Percentiles rank a stretch among this genome's conserved stretches.
Evolutionary conservation across 2,888 invertebrate species (phyloP).

Genomic region (Bhutanitis thaidina): DNA sequence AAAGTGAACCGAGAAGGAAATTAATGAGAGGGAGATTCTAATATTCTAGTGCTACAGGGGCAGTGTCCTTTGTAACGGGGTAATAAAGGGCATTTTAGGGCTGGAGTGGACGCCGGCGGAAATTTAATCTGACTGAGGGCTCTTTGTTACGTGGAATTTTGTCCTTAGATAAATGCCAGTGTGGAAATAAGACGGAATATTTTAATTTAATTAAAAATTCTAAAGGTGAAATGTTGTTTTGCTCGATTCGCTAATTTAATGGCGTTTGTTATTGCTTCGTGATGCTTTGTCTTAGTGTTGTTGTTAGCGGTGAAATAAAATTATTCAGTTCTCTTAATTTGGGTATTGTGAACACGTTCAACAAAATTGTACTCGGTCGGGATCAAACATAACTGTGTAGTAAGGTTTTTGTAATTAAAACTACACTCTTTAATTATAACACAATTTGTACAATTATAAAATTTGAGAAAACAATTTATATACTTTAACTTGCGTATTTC

Average conservation of each 20-base stretch:
- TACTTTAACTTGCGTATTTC: too few species aligned
- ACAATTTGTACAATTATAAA: too few species aligned
- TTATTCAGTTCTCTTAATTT: constrained; percentile 4
- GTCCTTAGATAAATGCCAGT: constrained; percentile 68
- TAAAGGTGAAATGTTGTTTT: constrained; percentile 45
- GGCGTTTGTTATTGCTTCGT: constrained; percentile 20
- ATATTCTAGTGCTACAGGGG: constrained; percentile 61
- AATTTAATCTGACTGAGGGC: constrained; percentile 72
- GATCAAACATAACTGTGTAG: too few species aligned
- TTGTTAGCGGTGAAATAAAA: constrained; percentile 7
- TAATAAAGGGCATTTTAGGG: constrained; percentile 72
- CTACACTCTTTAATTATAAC: too few species aligned
- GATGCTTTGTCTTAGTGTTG: constrained; percentile 20
- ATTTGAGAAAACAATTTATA: too few species aligned
- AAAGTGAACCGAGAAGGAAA: constrained; percentile 48
- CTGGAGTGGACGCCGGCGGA: constrained; percentile 71
- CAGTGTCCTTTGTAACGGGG: constrained; percentile 64
- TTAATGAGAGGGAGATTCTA: constrained; percentile 56
- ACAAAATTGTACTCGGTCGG: too few species aligned
- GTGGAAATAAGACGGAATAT: constrained; percentile 55
- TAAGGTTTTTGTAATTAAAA: too few species aligned
- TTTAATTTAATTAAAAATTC: constrained; percentile 72
- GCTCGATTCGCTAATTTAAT: constrained; percentile 28
- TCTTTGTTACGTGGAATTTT: constrained; percentile 66
- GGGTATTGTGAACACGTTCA: too few species aligned